Evolutionary conservation across 2,113 vertebrate genomes (phyloP).

Genomic region (Zeus faber): DNA sequence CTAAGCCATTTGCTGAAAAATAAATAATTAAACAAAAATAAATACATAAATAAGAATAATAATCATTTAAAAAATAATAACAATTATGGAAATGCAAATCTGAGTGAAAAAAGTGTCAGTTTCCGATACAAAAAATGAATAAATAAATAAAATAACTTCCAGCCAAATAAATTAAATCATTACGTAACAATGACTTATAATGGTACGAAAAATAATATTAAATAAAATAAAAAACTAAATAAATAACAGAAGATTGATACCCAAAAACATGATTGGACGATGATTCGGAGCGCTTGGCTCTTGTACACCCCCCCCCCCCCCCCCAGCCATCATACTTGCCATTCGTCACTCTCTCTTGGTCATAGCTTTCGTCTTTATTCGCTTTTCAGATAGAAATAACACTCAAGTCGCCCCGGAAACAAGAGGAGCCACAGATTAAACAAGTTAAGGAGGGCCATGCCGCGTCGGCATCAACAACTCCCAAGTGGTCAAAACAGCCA

Average conservation of each 20-base stretch:
- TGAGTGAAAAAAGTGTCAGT: constrained; percentile 66
- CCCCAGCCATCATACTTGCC: constrained; percentile 71
- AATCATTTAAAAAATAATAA: too few species aligned
- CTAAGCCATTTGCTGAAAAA: constrained; percentile 86
- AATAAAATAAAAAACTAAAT: constrained; percentile 70
- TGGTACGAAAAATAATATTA: constrained; percentile 5
- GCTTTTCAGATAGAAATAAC: constrained; percentile 72
- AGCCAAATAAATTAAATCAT: constrained; percentile 27
- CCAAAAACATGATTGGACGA: constrained; percentile 71
- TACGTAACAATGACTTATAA: constrained; percentile 74
- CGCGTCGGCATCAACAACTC: constrained; percentile 46
- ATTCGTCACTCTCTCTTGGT: constrained; percentile 70
- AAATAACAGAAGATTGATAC: constrained; percentile 54
- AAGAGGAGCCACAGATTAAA: constrained; percentile 76
- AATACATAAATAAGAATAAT: too few species aligned
- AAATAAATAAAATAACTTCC: constrained; percentile 32
- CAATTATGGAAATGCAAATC: constrained; percentile 59
- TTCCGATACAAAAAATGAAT: constrained; percentile 52
- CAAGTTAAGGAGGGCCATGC: constrained; percentile 78
- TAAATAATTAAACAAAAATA: constrained; percentile 65
- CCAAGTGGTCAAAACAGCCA: constrained; percentile 90
- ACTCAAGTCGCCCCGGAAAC: constrained; percentile 75
- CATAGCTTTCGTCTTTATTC: constrained; percentile 71
- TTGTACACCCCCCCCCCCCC: constrained; percentile 71
- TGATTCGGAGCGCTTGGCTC: constrained; percentile 73